phyloP scores from a whole-genome alignment of 2,888 invertebrate genomes.

The Himalopsyche kuldschensis region DNA sequence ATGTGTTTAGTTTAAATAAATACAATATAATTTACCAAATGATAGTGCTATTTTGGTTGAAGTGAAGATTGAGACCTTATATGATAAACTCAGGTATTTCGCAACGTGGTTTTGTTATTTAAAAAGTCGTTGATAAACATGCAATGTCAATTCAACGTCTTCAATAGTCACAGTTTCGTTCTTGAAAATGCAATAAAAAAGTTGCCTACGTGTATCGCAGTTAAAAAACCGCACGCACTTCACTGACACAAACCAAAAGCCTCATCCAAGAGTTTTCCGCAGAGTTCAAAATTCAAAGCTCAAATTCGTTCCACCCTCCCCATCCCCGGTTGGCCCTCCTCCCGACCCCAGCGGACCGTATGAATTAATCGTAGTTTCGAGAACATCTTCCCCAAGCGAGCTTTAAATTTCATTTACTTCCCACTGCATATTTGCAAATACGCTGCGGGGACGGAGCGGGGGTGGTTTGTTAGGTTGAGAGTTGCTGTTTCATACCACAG shows the following conservation, averaged over 20 bases:
- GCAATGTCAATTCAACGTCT: too few species aligned
- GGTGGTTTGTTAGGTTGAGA: neutral
- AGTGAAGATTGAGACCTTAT: too few species aligned
- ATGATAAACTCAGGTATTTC: too few species aligned
- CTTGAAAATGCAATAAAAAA: too few species aligned
- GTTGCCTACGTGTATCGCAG: too few species aligned
- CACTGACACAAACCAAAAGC: neutral
- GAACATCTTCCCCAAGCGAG: constrained; percentile 24
- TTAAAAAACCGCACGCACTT: neutral
- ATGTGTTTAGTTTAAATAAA: too few species aligned
- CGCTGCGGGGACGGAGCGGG: neutral
- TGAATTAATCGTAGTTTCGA: constrained; percentile 24
- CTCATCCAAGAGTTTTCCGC: neutral
- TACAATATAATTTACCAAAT: too few species aligned
- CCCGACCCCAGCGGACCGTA: constrained; percentile 8
- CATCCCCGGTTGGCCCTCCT: neutral
- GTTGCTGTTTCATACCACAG: neutral
- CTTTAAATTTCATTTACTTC: constrained; percentile 27
- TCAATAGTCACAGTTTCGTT: too few species aligned
- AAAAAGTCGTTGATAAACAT: too few species aligned
- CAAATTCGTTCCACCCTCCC: constrained; percentile 5
- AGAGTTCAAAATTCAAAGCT: constrained; percentile 6
- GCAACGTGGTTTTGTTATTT: too few species aligned
- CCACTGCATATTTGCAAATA: constrained; percentile 2
- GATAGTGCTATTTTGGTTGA: too few species aligned